Evolutionary conservation across 2,113 vertebrate genomes (phyloP).

Genomic region (Hassar affinis): DNA sequence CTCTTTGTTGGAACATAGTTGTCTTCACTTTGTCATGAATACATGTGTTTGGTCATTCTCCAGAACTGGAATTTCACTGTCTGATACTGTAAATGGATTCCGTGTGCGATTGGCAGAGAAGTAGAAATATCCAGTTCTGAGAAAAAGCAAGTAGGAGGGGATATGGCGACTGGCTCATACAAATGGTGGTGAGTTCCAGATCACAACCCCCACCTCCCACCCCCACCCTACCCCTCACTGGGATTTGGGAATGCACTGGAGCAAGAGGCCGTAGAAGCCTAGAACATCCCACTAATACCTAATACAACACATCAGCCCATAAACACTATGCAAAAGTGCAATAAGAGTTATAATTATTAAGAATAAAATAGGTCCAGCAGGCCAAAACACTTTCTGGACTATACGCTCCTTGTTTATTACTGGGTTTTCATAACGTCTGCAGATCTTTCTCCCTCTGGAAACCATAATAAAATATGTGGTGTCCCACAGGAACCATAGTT

Average conservation of each 20-base stretch:
- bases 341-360: too few relatives aligned
- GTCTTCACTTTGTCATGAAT: constrained; percentile 58
- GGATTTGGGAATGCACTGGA: constrained; percentile 58
- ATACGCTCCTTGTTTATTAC: constrained; percentile 67
- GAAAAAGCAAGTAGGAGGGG: constrained; percentile 61
- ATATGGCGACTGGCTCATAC: constrained; percentile 62
- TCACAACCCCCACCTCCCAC: constrained; percentile 48
- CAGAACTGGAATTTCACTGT: constrained; percentile 68
- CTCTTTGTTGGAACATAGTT: constrained; percentile 49
- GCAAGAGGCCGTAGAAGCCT: constrained; percentile 60
- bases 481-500: constrained; percentile 47
- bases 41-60: constrained; percentile 69
- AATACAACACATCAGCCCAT: constrained; percentile 42
- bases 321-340: too few relatives aligned
- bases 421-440: constrained; percentile 61
- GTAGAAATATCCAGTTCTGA: constrained; percentile 65
- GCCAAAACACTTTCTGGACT: constrained; percentile 44
- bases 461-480: constrained; percentile 55
- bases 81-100: constrained; percentile 69
- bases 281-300: constrained; percentile 69
- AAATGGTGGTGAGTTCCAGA: constrained; percentile 68
- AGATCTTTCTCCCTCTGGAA: constrained; percentile 62
- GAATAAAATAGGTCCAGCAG: constrained; percentile 20
- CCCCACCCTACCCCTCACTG: constrained; percentile 52
- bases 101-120: constrained; percentile 69